phyloP scores from a whole-genome alignment of 2,888 invertebrate species.

The Drosophila anomalata region DNA sequence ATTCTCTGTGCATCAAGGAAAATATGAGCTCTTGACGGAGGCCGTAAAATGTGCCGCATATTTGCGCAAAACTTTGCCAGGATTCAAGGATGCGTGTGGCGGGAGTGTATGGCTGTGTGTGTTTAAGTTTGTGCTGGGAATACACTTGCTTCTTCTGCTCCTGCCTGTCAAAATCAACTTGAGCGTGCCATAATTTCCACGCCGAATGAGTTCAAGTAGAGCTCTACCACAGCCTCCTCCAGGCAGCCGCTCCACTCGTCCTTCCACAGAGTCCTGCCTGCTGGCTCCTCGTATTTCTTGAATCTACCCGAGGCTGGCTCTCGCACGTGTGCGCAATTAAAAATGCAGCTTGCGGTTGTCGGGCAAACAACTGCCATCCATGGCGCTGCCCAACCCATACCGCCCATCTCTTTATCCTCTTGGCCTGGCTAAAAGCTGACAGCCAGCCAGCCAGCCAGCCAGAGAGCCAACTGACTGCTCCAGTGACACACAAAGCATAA shows the following conservation, averaged over 20 bases:
- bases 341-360: constrained; percentile 78
- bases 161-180: constrained; percentile 72
- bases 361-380: constrained; percentile 46
- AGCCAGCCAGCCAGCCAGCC: constrained; percentile 5
- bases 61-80: constrained; percentile 59
- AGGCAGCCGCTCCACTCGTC: constrained; percentile 28
- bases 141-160: constrained; percentile 33
- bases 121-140: constrained; percentile 36
- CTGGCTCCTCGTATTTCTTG: constrained; percentile 23
- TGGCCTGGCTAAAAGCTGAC: constrained; percentile 11
- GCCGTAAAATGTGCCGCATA: constrained; percentile 60
- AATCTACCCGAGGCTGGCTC: constrained; percentile 30
- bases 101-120: constrained; percentile 10
- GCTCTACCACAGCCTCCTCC: constrained; percentile 52
- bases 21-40: constrained; percentile 9
- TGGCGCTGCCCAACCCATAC: neutral
- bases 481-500: constrained; percentile 70
- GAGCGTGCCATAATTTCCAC: constrained; percentile 73
- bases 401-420: constrained; percentile 5
- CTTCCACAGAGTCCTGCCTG: constrained; percentile 2
- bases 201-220: constrained; percentile 75
- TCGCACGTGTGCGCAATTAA: constrained; percentile 77
- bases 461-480: constrained; percentile 51
- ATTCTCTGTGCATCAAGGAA: constrained; percentile 9
- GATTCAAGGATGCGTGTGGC: constrained; percentile 58